Conservation (phyloP, 2,888 invertebrate species). For the Cyclophora punctaria region DNA sequence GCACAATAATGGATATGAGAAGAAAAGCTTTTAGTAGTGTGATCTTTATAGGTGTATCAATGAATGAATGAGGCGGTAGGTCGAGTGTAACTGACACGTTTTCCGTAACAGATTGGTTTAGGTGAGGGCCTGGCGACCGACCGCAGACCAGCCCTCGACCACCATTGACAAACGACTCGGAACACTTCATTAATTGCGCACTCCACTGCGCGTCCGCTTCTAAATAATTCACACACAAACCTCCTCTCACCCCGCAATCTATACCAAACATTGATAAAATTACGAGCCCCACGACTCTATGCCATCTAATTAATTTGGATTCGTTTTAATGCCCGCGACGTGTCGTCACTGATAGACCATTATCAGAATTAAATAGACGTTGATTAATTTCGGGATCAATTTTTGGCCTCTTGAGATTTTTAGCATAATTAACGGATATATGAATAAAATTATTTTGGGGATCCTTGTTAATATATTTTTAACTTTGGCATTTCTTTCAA, state of each 20-base stretch:
- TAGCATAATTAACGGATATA: constrained; percentile 18
- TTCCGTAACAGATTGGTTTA: constrained; percentile 47
- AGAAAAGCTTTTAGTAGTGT: neutral
- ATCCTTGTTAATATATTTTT: neutral
- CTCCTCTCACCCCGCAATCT: constrained; percentile 45
- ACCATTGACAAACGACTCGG: constrained; percentile 66
- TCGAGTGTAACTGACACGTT: constrained; percentile 43
- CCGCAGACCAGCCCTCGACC: constrained; percentile 22
- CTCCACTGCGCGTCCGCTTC: constrained; percentile 57
- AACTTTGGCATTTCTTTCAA: neutral
- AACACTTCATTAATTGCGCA: constrained; percentile 69
- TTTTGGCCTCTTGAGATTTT: constrained; percentile 25
- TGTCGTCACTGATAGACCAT: constrained; percentile 22
- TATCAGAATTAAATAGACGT: constrained; percentile 23
- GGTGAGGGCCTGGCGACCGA: constrained; percentile 43
- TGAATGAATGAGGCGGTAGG: constrained; percentile 13
- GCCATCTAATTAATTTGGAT: constrained; percentile 44
- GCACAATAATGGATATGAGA: neutral
- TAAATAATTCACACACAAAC: constrained; percentile 66
- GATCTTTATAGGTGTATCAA: constrained; percentile 1
- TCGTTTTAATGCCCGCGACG: constrained; percentile 32
- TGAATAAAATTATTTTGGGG: constrained; percentile 6
- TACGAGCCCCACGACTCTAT: constrained; percentile 43
- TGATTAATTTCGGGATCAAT: constrained; percentile 21
- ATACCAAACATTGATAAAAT: constrained; percentile 43